These are phyloP conservation scores for Halocynthia aurantium DNA, from an alignment of 23 tunicate genomes.

Conservation along the genomic window DNA sequence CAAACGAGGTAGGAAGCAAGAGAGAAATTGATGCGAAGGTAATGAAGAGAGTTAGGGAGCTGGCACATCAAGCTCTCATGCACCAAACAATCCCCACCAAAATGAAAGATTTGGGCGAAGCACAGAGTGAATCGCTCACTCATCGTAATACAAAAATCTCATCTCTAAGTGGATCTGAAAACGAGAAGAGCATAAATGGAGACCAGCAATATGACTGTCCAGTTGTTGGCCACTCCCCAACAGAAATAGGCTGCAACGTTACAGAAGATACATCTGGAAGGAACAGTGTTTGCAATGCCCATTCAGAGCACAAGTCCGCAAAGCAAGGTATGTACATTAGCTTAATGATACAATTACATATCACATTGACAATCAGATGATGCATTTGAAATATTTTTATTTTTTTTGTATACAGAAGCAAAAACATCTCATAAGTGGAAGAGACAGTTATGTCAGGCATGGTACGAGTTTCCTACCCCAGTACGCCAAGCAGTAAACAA, in stretches of 20 bases:
- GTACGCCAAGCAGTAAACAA: background rate
- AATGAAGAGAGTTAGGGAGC: constrained; percentile 17
- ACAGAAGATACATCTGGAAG: background rate
- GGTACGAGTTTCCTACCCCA: constrained; percentile 20
- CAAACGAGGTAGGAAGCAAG: background rate
- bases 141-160: background rate
- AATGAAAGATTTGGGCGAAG: no score
- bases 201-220: background rate
- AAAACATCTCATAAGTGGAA: constrained; percentile 43
- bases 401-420: background rate
- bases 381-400: no score
- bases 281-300: background rate
- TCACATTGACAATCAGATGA: no score
- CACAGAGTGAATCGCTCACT: background rate
- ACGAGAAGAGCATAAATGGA: background rate
- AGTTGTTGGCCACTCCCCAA: constrained; percentile 11
- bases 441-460: constrained; percentile 50
- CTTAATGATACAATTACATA: no score
- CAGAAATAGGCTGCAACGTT: background rate
- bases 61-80: background rate
- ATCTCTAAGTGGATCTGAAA: background rate
- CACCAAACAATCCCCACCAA: no score
- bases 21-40: background rate
- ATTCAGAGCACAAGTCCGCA: background rate
- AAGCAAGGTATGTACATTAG: constrained; percentile 12